Base-by-base conservation (phyloP, 2,888 invertebrate genomes). In the Arrhopalites spinosus region DNA sequence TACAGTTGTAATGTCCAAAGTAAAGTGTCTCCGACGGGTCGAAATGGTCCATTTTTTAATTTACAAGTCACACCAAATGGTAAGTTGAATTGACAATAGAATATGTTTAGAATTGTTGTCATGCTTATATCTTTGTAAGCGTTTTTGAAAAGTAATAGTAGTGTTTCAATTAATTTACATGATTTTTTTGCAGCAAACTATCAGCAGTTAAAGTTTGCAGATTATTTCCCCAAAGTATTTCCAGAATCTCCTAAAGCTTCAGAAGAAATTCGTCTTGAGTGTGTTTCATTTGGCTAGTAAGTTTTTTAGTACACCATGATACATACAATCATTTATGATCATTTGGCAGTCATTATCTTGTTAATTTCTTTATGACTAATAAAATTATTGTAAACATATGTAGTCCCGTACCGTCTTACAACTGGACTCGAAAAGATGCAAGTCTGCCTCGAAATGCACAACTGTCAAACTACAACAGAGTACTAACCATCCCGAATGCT, bases 221-320 rank as follows among this genome's bases (percentile, higher is more conserved):
- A 95, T 85, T 94, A 94, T 83, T 98, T 98, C 83, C 98, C 98
- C 0, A 96, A 96, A 87, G 91, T 93, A 0, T 98, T 96, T 84
- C 98, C 98, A 0, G 95, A 95, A 85, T 94, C 95, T 27, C 96
- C 97, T 0, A 87, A 92, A 78, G 94, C 94, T 25, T 96, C 96
- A 0, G 91, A 94, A 84, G 93, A 95, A 86, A 94, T 97, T 20
- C 88, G 94, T 77, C 86, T 98, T 71, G 98, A 98, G 87, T 98
- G 98, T 87, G 90, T 98, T 81, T 95, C 96, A 1, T 96, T 95
- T 88, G 98, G 97, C 85, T 96, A 96, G 90, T 91, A 86, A 89
- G 90, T 87, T 76, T n/a, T n/a, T n/a, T n/a, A n/a, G n/a, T n/a
- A n/a, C n/a, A n/a, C n/a, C n/a, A n/a, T 13, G 47, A 13, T 15